A percentile compares a stretch with the other conserved stretches of the same genome.
These are phyloP conservation scores for Crax fasciolata DNA, from an alignment of 2,797 vertebrate genomes.

Conservation along the genomic window DNA sequence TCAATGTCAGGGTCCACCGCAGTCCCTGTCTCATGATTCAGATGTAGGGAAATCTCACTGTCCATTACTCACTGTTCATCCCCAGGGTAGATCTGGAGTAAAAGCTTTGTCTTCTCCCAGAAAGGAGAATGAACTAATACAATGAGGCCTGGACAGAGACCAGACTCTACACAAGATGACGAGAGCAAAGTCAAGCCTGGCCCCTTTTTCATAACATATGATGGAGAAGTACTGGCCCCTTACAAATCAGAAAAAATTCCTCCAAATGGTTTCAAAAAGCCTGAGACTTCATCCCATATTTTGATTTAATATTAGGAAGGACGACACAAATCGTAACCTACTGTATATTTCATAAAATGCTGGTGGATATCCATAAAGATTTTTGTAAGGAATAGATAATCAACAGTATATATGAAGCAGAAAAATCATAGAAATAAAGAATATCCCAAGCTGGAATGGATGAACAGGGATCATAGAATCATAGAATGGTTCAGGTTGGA, in stretches of 20 bases:
- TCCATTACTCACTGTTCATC: rapidly evolving
- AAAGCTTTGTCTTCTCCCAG: neutral
- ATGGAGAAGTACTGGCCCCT: neutral
- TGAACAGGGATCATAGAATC: no score
- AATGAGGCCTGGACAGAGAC: neutral
- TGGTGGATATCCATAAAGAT: neutral
- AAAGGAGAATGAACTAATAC: neutral
- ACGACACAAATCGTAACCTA: neutral
- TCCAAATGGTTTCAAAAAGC: neutral
- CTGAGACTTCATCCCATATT: neutral
- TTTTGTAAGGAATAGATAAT: neutral
- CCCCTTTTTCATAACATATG: neutral
- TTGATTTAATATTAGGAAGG: neutral
- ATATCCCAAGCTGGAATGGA: neutral
- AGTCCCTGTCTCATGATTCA: rapidly evolving
- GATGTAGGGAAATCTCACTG: neutral
- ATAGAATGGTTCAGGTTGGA: no score
- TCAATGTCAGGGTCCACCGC: rapidly evolving
- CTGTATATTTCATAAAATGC: neutral
- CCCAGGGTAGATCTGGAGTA: neutral
- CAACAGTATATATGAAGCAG: neutral
- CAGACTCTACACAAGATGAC: neutral
- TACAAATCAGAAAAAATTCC: neutral
- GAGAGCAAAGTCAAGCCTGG: neutral
- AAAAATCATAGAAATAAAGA: neutral